Evolutionary conservation across 2,113 vertebrate species (phyloP), one percentile per base, ranked within the genome.

Genomic region (Aptenodytes forsteri): DNA sequence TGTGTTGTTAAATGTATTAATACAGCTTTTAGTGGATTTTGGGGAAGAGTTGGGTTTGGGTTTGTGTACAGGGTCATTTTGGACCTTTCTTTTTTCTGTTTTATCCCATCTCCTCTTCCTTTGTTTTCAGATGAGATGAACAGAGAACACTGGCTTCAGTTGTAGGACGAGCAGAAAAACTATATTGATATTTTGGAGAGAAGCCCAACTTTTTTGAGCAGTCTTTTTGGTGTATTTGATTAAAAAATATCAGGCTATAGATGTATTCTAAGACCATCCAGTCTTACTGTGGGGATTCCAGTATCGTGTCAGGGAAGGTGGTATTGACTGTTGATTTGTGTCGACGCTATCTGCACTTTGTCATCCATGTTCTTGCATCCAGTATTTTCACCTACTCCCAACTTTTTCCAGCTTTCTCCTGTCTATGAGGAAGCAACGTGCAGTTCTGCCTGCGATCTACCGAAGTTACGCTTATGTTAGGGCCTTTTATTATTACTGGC

Each of bases 81-180:
- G 49, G 72, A 83, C 32, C 34, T 72, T 78, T 79, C 11, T 36
- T 87, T 94, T 67, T 85, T 58, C 75, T 56, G 4, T 22, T 93
- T 94, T 88, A 34, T 73, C 50, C 54, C 71, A 66, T 88, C 85
- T 94, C 93, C 42, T 95, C 76, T 76, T 76, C 23, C 56, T 89
- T 90, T 97, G 62, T 93, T 93, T 62, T 83, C 52, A 56, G 34
- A 64, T 54, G 52, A 64, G 50, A 69, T 15, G 44, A 94, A 44
- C 36, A 76, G 84, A 66, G 73, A 69, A 46, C 38, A 46, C 15
- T 62, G 49, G 64, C 83, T 65, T 92, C 54, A 32, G 19, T 18
- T 87, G 34, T 49, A 70, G 30, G 40, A 67, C 55, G 27, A 86
- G 66, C 75, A 72, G 70, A 92, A 92, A 83, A 77, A 69, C 36